A percentile compares a stretch with the other conserved stretches of the same genome.
These are phyloP conservation scores for Melanotaenia maccullochi DNA, from an alignment of 2,797 vertebrate species.

Conservation along the genomic window DNA sequence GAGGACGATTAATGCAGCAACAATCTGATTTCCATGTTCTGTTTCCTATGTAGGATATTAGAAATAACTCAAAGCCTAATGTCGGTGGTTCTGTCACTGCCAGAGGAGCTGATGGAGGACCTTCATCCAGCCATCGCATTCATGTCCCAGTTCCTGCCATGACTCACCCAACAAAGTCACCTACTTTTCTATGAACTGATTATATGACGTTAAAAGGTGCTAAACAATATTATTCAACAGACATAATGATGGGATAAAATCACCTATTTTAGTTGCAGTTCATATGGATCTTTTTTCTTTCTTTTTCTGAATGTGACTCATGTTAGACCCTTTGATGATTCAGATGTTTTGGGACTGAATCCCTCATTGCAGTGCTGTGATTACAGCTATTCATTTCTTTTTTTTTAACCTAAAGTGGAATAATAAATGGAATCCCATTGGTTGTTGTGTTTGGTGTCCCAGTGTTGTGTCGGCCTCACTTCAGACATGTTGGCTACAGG, in stretches of 20 bases:
- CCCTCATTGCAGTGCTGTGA: conserved; percentile 59
- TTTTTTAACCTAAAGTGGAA: conserved; percentile 42
- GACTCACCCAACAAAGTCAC: conserved; percentile 12
- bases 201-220: conserved; percentile 65
- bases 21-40: conserved; percentile 16
- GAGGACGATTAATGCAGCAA: neutral
- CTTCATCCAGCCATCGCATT: conserved; percentile 80
- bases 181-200: conserved; percentile 35
- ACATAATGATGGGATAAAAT: conserved; percentile 16
- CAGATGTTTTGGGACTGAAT: conserved; percentile 51
- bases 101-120: conserved; percentile 84
- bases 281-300: conserved; percentile 28
- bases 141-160: conserved; percentile 76
- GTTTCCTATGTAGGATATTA: conserved; percentile 77
- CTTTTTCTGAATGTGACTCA: conserved; percentile 32
- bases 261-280: conserved; percentile 27
- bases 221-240: conserved; percentile 47
- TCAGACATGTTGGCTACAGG: neutral
- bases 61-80: conserved; percentile 80
- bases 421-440: conserved; percentile 58
- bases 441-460: conserved; percentile 5
- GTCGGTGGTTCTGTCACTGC: conserved; percentile 76
- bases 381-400: conserved; percentile 26
- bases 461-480: neutral
- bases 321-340: conserved; percentile 28